These are phyloP conservation scores for Lynx canadensis DNA, from an alignment of 2,113 vertebrate species.

Conservation along the genomic window DNA sequence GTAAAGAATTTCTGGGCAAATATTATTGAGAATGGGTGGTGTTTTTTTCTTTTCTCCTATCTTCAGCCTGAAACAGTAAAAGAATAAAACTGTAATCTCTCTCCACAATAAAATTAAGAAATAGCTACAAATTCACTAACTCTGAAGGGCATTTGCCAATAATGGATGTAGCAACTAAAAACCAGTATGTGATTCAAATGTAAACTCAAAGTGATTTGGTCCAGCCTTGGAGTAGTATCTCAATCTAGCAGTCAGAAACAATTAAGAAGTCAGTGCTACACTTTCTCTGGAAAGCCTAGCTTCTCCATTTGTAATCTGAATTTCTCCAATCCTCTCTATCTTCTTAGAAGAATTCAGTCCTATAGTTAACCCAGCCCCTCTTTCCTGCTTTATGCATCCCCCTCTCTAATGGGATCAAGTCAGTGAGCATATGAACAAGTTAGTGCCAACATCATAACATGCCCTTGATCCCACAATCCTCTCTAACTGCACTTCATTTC, in stretches of 20 bases:
- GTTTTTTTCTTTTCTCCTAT: not conserved
- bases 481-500: not conserved
- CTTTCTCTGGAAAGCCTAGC: not conserved
- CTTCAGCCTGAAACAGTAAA: not conserved
- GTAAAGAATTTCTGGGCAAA: not conserved
- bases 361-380: not conserved
- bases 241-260: not conserved
- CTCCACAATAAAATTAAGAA: constrained; percentile 3
- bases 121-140: not conserved
- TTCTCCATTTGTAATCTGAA: not conserved
- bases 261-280: not conserved
- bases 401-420: not conserved
- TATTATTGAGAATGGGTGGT: not conserved
- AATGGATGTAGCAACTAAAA: not conserved
- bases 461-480: not conserved
- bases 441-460: not conserved
- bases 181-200: not conserved
- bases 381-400: not conserved
- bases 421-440: not conserved
- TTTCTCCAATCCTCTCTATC: not conserved
- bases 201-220: not conserved
- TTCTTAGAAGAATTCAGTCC: not conserved
- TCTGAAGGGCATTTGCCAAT: not conserved
- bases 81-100: not conserved
- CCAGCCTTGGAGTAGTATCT: not conserved